These are phyloP conservation scores for Miltochrista miniata DNA, from an alignment of 2,888 invertebrate genomes.

Conservation along the genomic window DNA sequence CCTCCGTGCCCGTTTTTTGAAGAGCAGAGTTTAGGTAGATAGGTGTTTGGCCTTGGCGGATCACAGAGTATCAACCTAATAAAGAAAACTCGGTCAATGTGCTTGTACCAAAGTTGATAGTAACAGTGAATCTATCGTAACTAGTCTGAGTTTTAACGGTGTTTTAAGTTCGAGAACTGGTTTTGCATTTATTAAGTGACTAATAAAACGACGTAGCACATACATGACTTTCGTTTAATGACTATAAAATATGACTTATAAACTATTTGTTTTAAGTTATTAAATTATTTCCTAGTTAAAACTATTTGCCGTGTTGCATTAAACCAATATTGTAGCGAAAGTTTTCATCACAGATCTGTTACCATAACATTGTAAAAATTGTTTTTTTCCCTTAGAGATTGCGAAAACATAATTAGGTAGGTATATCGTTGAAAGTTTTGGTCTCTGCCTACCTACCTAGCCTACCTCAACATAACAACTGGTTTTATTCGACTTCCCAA, in stretches of 20 bases:
- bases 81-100: background rate
- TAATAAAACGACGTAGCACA: background rate
- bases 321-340: background rate
- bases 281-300: background rate
- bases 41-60: no score
- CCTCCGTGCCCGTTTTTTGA: no score
- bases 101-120: background rate
- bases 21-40: no score
- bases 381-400: no score
- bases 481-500: no score
- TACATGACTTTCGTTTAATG: slow-evolving; percentile 3
- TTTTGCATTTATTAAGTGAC: background rate
- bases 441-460: no score
- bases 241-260: background rate
- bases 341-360: no score
- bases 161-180: background rate
- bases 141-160: background rate
- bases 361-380: no score
- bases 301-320: slow-evolving; percentile 1
- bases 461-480: no score
- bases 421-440: no score
- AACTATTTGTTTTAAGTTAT: background rate
- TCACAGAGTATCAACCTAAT: no score
- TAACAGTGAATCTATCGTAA: background rate
- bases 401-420: background rate